phyloP scores from a whole-genome alignment of 1,140 invertebrate genomes.

The Hycleus phaleratus region DNA sequence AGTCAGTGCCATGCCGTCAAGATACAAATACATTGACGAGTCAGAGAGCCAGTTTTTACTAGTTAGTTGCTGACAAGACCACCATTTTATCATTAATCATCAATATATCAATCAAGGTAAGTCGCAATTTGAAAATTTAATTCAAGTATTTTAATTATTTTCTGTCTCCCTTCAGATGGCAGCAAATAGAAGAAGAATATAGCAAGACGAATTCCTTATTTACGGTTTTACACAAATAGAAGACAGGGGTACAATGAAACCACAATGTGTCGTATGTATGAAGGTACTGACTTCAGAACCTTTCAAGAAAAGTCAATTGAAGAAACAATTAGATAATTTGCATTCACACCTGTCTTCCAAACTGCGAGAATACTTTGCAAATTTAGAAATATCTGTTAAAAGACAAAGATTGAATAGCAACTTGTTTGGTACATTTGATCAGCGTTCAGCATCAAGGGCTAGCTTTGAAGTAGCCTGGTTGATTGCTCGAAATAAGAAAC shows the following conservation, averaged over 20 bases:
- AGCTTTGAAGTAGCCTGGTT: constrained; percentile 25
- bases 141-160: constrained; percentile 24
- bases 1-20: neutral
- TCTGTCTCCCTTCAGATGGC: constrained; percentile 20
- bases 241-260: constrained; percentile 26
- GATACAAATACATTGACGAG: neutral
- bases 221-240: constrained; percentile 22
- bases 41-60: constrained; percentile 1
- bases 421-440: constrained; percentile 24
- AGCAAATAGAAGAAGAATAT: constrained; percentile 22
- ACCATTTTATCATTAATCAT: constrained; percentile 15
- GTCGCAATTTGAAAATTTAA: constrained; percentile 23
- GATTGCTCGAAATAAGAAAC: constrained; percentile 24
- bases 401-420: constrained; percentile 23
- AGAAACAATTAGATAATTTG: constrained; percentile 23
- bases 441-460: constrained; percentile 26
- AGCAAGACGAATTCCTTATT: constrained; percentile 23
- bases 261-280: constrained; percentile 27
- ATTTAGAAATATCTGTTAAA: constrained; percentile 23
- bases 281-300: constrained; percentile 25
- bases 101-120: constrained; percentile 24
- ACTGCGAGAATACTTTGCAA: constrained; percentile 23
- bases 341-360: constrained; percentile 20
- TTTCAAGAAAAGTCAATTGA: constrained; percentile 27
- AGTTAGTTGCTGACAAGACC: constrained; percentile 11